Evolutionary conservation across 2,888 invertebrate species (phyloP).

Genomic region (Xylota sylvarum): DNA sequence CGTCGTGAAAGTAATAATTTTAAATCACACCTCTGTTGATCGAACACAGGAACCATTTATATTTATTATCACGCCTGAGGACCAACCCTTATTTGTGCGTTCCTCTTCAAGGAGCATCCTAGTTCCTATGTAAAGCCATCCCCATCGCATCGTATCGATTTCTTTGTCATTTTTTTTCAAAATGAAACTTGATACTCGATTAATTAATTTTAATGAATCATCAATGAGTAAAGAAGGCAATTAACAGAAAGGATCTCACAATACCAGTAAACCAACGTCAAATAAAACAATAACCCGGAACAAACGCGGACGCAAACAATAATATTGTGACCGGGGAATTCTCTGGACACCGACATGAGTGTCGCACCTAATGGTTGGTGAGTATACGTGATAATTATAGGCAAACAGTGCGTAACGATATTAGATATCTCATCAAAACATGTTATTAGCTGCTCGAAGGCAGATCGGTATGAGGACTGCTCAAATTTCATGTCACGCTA

Average conservation of each 20-base stretch:
- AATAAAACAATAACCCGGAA: constrained; percentile 14
- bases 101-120: constrained; percentile 15
- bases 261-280: not conserved
- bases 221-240: constrained; percentile 38
- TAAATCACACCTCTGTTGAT: constrained; percentile 65
- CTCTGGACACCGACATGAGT: constrained; percentile 5
- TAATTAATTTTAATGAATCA: constrained; percentile 64
- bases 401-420: constrained; percentile 39
- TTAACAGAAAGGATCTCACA: constrained; percentile 27
- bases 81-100: constrained; percentile 39
- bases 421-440: constrained; percentile 57
- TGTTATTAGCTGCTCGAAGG: constrained; percentile 53
- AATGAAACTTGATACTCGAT: constrained; percentile 61
- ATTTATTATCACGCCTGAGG: constrained; percentile 50
- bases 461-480: constrained; percentile 6
- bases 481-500: constrained; percentile 56
- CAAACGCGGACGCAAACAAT: constrained; percentile 19
- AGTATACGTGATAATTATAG: constrained; percentile 49
- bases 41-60: constrained; percentile 57
- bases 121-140: constrained; percentile 18
- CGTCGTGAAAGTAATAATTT: constrained; percentile 51
- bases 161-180: constrained; percentile 12
- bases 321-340: constrained; percentile 25
- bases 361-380: constrained; percentile 24
- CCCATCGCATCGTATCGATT: constrained; percentile 16